phyloP scores from a whole-genome alignment of 2,888 invertebrate species.

The Keiferia lycopersicella region DNA sequence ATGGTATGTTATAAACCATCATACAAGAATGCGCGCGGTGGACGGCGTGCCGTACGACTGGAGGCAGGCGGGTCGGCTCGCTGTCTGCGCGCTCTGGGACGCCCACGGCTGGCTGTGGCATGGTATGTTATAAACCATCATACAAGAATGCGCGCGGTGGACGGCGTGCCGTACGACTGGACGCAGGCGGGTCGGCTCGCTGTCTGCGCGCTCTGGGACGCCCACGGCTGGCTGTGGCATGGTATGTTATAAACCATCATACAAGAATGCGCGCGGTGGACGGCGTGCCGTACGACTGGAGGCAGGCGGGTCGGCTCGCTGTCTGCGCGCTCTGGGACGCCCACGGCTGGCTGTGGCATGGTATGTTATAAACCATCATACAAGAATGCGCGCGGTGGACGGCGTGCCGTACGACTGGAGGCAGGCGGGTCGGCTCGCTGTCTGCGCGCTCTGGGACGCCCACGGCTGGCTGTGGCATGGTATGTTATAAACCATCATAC shows the following conservation, averaged over 20 bases:
- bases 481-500: conserved; percentile 53
- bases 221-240: conserved; percentile 97
- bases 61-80: conserved; percentile 93
- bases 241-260: conserved; percentile 71
- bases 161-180: conserved; percentile 84
- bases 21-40: conserved; percentile 71
- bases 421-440: conserved; percentile 92
- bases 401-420: conserved; percentile 87
- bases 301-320: conserved; percentile 92
- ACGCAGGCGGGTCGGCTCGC: conserved; percentile 93
- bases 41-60: conserved; percentile 84
- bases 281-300: conserved; percentile 86
- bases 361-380: conserved; percentile 66
- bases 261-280: conserved; percentile 73
- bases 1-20: conserved; percentile 78
- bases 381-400: conserved; percentile 71
- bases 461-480: conserved; percentile 98
- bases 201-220: conserved; percentile 96
- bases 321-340: conserved; percentile 97
- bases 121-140: conserved; percentile 72
- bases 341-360: conserved; percentile 97
- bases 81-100: conserved; percentile 96
- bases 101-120: conserved; percentile 98
- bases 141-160: conserved; percentile 73
- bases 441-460: conserved; percentile 97